A percentile compares a stretch with the other conserved stretches of the same genome.
Evolutionary conservation across 1,140 invertebrate genomes (phyloP).

Genomic region (Amyelois transitella): DNA sequence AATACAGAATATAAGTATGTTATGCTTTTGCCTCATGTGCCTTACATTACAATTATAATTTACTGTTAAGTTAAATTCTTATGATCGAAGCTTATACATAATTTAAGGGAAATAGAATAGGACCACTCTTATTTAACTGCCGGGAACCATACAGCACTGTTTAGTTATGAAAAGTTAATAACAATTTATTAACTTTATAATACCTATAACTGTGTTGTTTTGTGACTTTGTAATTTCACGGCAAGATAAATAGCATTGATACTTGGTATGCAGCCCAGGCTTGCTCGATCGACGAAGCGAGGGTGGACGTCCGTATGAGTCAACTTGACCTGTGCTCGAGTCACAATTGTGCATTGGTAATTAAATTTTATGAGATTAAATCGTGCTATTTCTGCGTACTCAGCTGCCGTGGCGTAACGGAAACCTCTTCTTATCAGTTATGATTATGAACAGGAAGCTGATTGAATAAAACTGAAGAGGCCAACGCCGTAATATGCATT

Average conservation of each 20-base stretch:
- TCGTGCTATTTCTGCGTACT: slow-evolving; percentile 58
- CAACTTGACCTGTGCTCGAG: slow-evolving; percentile 54
- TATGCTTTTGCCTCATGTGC: too few species aligned
- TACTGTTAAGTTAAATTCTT: too few species aligned
- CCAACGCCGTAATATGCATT: neutral
- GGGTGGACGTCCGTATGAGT: slow-evolving; percentile 26
- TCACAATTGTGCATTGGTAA: slow-evolving; percentile 61
- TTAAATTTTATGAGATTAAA: slow-evolving; percentile 69
- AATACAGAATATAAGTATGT: too few species aligned
- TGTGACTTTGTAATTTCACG: too few species aligned
- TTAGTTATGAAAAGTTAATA: too few species aligned
- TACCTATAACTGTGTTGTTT: too few species aligned
- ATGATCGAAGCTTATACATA: too few species aligned
- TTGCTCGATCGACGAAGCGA: slow-evolving; percentile 9
- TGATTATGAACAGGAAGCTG: slow-evolving; percentile 33
- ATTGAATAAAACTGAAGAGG: neutral
- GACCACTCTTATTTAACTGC: too few species aligned
- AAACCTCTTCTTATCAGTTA: slow-evolving; percentile 51
- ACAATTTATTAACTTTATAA: too few species aligned
- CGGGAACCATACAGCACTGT: too few species aligned
- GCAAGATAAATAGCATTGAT: neutral
- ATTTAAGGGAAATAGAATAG: too few species aligned
- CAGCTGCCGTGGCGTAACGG: slow-evolving; percentile 40
- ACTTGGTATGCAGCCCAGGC: slow-evolving; percentile 42
- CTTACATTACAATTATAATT: too few species aligned